Percentiles rank a stretch among this genome's conserved stretches.
Conservation (phyloP, 2,797 vertebrate genomes). For the Anas acuta region DNA sequence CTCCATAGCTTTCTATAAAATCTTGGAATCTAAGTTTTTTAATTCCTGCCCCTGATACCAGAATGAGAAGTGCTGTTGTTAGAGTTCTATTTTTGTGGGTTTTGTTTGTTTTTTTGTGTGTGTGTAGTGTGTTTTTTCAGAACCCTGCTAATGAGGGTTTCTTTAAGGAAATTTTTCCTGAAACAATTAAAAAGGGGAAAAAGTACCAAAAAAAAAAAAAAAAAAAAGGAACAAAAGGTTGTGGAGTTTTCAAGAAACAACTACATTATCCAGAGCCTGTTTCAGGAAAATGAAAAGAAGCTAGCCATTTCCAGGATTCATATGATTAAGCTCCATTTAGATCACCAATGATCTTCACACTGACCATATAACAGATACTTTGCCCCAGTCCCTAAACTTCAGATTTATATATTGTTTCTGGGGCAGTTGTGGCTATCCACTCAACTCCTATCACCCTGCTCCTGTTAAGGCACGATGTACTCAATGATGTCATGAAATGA, state of each 20-base stretch:
- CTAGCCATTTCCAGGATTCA: not conserved
- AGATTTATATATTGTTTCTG: not conserved
- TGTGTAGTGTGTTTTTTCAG: not conserved
- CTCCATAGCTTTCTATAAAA: not conserved
- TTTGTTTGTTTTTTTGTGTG: too few relatives aligned
- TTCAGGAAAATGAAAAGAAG: too few relatives aligned
- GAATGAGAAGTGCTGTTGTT: not conserved
- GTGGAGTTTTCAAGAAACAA: not conserved
- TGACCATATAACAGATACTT: not conserved
- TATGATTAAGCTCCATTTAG: not conserved
- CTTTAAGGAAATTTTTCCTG: not conserved
- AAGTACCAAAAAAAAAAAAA: not conserved
- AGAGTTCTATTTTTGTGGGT: too few relatives aligned
- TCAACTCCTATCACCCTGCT: not conserved
- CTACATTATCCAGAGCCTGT: not conserved
- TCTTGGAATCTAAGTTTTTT: too few relatives aligned
- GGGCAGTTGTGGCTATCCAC: not conserved
- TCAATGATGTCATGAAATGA: not conserved
- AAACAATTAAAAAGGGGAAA: not conserved
- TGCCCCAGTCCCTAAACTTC: not conserved
- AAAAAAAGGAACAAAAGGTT: not conserved
- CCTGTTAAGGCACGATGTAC: not conserved
- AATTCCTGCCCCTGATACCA: not conserved
- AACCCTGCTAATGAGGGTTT: not conserved
- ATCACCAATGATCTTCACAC: not conserved